A percentile compares a stretch with the other conserved stretches of the same genome.
phyloP scores from a whole-genome alignment of 2,888 invertebrate species.

The Microplitis manilae region DNA sequence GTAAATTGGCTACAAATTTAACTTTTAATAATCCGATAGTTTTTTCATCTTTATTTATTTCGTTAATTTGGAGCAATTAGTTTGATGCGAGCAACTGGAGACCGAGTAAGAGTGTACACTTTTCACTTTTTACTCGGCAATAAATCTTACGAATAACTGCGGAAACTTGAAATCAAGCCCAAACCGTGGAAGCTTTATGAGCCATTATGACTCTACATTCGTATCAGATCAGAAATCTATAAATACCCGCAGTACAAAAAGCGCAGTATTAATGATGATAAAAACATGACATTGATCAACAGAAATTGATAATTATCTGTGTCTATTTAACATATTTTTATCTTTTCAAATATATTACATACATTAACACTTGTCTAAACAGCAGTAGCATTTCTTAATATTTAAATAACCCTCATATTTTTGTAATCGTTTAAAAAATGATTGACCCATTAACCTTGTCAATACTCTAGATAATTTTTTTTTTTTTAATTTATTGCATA shows the following conservation, averaged over 20 bases:
- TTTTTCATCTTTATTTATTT: not conserved
- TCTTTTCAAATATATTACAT: not conserved
- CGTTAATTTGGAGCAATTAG: slow-evolving; percentile 11
- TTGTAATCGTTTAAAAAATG: not conserved
- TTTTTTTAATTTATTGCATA: too few species aligned
- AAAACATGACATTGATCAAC: not conserved
- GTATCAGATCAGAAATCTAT: not conserved
- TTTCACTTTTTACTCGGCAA: slow-evolving; percentile 26
- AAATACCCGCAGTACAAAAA: slow-evolving; percentile 7
- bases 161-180: slow-evolving; percentile 34
- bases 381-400: not conserved
- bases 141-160: slow-evolving; percentile 34
- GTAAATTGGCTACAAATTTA: slow-evolving; percentile 16
- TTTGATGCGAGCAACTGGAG: not conserved
- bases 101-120: slow-evolving; percentile 14
- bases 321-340: not conserved
- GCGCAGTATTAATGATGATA: not conserved
- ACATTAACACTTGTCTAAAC: not conserved
- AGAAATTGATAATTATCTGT: not conserved
- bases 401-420: not conserved
- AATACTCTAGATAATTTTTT: not conserved
- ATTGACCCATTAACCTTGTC: not conserved
- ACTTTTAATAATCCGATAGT: slow-evolving; percentile 7
- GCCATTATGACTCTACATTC: slow-evolving; percentile 10
- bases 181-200: slow-evolving; percentile 30